Percentiles rank a stretch among this genome's conserved stretches.
Evolutionary conservation across 1,140 invertebrate genomes (phyloP).

Genomic region (Stegodyphus mimosarum): DNA sequence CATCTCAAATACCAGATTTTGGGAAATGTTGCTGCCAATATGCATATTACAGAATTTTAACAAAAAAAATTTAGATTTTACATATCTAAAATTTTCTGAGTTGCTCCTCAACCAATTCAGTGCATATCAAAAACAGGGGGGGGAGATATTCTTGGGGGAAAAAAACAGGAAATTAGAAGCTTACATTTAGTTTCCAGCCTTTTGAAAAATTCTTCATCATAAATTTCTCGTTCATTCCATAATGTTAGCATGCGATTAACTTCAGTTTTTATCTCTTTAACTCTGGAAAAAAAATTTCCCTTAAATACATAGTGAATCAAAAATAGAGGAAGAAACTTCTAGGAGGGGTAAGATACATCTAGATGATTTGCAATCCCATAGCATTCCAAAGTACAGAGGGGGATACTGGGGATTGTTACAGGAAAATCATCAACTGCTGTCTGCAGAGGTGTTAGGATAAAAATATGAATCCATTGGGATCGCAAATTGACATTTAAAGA

Average conservation of each 20-base stretch:
- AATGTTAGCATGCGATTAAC: conserved; percentile 5
- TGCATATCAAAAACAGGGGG: background rate
- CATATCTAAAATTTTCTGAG: background rate
- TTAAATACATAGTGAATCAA: background rate
- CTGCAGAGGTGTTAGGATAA: no score
- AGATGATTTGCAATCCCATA: background rate
- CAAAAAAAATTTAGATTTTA: no score
- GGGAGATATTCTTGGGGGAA: background rate
- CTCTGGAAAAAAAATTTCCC: background rate
- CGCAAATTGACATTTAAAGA: no score
- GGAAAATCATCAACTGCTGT: no score
- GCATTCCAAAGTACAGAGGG: background rate
- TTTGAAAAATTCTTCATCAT: conserved; percentile 16
- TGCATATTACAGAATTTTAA: no score
- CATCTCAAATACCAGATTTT: no score
- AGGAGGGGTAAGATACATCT: no score
- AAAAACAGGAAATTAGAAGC: background rate
- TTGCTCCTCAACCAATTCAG: background rate
- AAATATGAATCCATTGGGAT: no score
- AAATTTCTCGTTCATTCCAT: conserved; percentile 15
- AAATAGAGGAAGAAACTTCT: background rate
- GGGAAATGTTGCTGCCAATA: no score
- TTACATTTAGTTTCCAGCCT: conserved; percentile 22
- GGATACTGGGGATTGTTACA: no score
- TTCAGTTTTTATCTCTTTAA: conserved; percentile 21